Evolutionary conservation across 2,888 invertebrate genomes (phyloP), one percentile per base, ranked within the genome.

Genomic region (Parnassius mnemosyne): DNA sequence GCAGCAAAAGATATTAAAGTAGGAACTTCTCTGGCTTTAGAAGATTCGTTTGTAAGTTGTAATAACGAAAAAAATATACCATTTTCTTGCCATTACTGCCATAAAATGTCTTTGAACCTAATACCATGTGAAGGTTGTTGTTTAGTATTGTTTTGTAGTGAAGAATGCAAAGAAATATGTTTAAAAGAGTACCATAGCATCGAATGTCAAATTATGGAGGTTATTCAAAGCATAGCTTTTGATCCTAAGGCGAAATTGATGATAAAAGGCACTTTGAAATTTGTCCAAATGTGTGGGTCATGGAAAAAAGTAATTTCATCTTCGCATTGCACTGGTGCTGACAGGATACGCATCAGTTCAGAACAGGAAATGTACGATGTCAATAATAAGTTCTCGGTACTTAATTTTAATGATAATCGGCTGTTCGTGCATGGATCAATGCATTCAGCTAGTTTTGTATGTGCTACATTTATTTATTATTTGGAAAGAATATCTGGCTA

Each of bases 21-120:
- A n/a, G 79, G 79, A 2, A 67, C 70, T 11, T 59, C 77, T 1
- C 11, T 79, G 11, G 69, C 71, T 9, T 25, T 68, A 9, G 79
- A 78, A 52, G 54, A 60, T 12, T 70, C 75, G 2, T 77, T 68
- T 67, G 68, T 70, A 13, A 67, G 63, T 49, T 51, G 34, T 12
- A 62, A 66, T 51, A 52, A 65, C 3, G 5, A 12, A 0, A 12
- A 25, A 0, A 68, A 69, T 58, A 7, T 11, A 0, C 25, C 34
- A 7, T 34, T 60, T 25, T 61, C 70, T 0, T 79, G 79, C 55
- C 71, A 75, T 12, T 63, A 68, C 25, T 68, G 64, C 49, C 64
- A 67, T 20, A 67, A 66, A 44, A 65, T 61, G 59, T 55, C 64
- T n/a, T 55, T 65, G 20, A 69, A 68, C 60, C 50, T 70, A 50